Conservation (phyloP, 2,797 vertebrate species). For the Orestias chungarensis region DNA sequence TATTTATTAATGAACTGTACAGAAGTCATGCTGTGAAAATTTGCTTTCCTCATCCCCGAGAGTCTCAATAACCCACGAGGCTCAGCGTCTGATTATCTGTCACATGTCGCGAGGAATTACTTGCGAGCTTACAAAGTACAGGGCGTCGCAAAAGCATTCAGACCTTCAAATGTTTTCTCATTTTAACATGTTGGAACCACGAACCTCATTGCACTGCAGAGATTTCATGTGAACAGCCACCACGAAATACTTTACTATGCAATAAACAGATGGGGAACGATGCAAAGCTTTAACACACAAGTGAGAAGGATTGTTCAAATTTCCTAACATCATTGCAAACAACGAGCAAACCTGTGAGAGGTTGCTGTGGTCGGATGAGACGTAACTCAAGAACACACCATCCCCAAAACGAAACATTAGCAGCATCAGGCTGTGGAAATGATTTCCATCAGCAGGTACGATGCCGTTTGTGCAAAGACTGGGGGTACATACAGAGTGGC, state of each 20-base stretch:
- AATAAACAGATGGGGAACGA: not conserved
- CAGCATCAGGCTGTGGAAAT: too few species aligned
- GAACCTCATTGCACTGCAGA: not conserved
- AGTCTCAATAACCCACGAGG: not conserved
- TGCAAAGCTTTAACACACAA: too few species aligned
- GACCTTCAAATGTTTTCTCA: not conserved
- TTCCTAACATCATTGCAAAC: too few species aligned
- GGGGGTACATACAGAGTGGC: too few species aligned
- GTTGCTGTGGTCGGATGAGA: too few species aligned
- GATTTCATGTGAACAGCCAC: not conserved
- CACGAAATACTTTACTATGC: not conserved
- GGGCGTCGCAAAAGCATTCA: not conserved
- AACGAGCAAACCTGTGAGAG: too few species aligned
- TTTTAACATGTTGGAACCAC: not conserved
- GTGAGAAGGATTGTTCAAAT: too few species aligned
- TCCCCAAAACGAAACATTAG: too few species aligned
- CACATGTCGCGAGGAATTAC: not conserved
- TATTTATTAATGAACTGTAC: constrained; percentile 45
- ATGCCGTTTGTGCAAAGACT: too few species aligned
- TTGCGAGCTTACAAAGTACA: not conserved
- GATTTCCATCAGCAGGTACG: too few species aligned
- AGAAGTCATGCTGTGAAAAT: constrained; percentile 18
- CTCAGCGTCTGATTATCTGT: constrained; percentile 14
- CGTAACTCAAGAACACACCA: too few species aligned
- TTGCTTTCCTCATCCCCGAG: constrained; percentile 16